phyloP scores from a whole-genome alignment of 37 sponge, comb jelly and placozoan species.

The Aphrocallistes beatrix region DNA sequence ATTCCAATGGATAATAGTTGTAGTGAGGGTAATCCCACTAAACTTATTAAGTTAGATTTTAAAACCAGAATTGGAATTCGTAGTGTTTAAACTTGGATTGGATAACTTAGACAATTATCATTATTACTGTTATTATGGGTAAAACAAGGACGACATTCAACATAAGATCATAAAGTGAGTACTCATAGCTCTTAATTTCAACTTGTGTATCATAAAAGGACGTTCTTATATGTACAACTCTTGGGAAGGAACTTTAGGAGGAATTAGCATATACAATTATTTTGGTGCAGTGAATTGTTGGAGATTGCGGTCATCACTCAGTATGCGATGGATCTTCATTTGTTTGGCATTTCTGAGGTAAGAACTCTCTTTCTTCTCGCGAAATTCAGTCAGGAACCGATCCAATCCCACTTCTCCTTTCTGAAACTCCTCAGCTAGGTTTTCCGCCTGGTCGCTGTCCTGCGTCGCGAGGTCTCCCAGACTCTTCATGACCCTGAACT shows the following conservation, averaged over 20 bases:
- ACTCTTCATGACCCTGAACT: neutral
- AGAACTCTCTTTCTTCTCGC: neutral
- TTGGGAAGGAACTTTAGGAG: neutral
- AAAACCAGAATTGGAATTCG: too few species aligned
- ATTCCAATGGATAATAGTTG: too few species aligned
- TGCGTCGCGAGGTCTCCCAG: neutral
- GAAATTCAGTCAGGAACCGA: neutral
- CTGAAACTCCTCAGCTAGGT: neutral
- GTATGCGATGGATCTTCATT: neutral
- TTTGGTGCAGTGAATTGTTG: neutral
- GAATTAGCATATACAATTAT: too few species aligned
- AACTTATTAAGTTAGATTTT: too few species aligned
- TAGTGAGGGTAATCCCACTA: too few species aligned
- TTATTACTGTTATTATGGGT: neutral
- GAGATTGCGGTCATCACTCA: neutral
- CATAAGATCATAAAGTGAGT: neutral
- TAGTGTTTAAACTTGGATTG: too few species aligned
- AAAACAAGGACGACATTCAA: too few species aligned
- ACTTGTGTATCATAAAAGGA: neutral
- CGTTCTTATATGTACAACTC: neutral
- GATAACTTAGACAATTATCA: neutral
- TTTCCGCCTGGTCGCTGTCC: neutral
- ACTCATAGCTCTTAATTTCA: neutral
- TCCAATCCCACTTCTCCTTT: neutral
- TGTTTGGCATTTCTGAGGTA: neutral